phyloP scores from a whole-genome alignment of 2,113 vertebrate species.

The Aspidoscelis tigris region DNA sequence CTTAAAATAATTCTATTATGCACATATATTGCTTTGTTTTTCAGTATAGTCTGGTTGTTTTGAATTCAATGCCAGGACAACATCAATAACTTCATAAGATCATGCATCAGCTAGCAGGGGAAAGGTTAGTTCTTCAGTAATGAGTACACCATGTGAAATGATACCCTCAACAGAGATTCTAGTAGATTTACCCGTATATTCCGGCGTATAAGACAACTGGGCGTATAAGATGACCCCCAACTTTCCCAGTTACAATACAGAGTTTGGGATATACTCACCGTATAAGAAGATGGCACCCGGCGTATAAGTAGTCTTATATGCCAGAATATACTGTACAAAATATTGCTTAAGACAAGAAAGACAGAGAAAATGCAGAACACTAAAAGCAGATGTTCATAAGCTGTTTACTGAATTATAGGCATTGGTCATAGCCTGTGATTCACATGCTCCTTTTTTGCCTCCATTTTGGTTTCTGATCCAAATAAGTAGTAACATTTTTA shows the following conservation, averaged over 20 bases:
- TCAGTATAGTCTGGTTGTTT: not conserved
- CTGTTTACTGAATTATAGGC: not conserved
- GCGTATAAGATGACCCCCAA: no score
- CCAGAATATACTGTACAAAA: not conserved
- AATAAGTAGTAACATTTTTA: not conserved
- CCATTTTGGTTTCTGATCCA: not conserved
- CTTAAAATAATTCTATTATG: not conserved
- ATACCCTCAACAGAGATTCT: not conserved
- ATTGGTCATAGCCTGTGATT: not conserved
- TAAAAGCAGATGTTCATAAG: not conserved
- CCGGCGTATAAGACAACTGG: no score
- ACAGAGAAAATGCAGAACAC: not conserved
- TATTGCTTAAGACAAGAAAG: not conserved
- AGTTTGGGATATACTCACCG: no score
- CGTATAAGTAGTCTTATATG: no score
- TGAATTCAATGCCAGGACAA: not conserved
- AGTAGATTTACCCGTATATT: not conserved
- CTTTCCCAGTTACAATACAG: no score
- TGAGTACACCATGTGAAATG: not conserved
- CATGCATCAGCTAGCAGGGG: no score
- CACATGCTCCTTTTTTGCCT: not conserved
- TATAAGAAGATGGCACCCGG: no score
- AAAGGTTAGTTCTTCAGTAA: slow-evolving; percentile 19
- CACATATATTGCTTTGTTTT: not conserved
- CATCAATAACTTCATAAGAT: no score